phyloP scores from a whole-genome alignment of 2,113 vertebrate species.

The Cyanocitta stelleri region DNA sequence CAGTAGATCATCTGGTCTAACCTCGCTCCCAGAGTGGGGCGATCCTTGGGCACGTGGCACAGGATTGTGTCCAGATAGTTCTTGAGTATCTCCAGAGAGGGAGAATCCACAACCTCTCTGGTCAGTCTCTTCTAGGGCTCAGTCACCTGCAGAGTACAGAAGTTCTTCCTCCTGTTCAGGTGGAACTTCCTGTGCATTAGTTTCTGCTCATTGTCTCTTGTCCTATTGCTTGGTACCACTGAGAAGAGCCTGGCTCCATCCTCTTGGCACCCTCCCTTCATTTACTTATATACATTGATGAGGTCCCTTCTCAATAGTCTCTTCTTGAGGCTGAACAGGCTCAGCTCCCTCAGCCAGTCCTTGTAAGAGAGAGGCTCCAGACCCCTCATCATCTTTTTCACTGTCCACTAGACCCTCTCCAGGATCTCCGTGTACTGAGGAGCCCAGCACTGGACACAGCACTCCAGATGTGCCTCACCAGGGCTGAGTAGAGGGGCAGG shows the following conservation, averaged over 20 bases:
- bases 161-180: background rate
- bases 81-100: background rate
- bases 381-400: background rate
- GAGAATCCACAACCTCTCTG: background rate
- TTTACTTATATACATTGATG: too few relatives aligned
- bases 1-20: background rate
- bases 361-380: background rate
- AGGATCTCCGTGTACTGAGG: background rate
- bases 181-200: background rate
- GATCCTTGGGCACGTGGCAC: fast-evolving
- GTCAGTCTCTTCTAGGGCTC: background rate
- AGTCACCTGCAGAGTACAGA: background rate
- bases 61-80: background rate
- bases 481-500: background rate
- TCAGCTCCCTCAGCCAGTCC: background rate
- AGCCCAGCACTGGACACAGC: background rate
- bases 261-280: background rate
- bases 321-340: background rate
- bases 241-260: background rate
- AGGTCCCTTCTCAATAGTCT: background rate
- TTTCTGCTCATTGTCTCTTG: background rate
- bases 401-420: background rate
- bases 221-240: background rate
- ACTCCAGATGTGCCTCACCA: background rate
- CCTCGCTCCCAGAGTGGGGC: background rate